Conservation (phyloP, 2,113 vertebrate genomes). For the Procapra przewalskii region DNA sequence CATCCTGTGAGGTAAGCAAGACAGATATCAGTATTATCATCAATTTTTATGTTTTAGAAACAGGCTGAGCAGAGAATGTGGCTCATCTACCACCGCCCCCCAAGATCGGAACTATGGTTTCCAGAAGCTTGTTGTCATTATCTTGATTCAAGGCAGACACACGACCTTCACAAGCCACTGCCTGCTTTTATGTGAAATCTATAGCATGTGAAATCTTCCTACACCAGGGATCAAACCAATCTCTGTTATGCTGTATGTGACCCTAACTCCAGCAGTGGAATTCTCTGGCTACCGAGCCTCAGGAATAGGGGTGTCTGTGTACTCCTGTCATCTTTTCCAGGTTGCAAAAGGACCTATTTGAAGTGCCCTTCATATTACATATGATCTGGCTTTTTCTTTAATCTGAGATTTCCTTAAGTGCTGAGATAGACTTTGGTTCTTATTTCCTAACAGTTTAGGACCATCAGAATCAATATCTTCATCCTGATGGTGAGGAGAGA, state of each 20-base stretch:
- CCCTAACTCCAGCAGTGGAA: background rate
- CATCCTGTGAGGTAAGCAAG: background rate
- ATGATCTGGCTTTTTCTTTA: background rate
- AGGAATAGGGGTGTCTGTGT: background rate
- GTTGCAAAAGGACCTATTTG: background rate
- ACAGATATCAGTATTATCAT: background rate
- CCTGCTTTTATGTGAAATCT: background rate
- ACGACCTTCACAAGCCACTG: background rate
- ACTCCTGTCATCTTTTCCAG: background rate
- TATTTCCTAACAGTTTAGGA: background rate
- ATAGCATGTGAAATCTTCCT: background rate
- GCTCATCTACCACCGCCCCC: background rate
- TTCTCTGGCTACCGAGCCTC: background rate
- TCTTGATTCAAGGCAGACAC: background rate
- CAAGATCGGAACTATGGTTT: background rate
- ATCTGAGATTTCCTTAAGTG: background rate
- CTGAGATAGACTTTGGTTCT: background rate
- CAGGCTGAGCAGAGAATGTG: background rate
- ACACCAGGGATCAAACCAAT: background rate
- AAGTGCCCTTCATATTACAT: background rate
- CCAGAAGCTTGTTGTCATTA: background rate
- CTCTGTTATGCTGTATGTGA: background rate
- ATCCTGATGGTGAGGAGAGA: background rate
- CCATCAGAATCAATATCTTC: background rate
- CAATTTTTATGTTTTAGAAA: background rate